These are phyloP conservation scores for Isichthys henryi DNA, from an alignment of 2,113 vertebrate species.

Conservation along the genomic window DNA sequence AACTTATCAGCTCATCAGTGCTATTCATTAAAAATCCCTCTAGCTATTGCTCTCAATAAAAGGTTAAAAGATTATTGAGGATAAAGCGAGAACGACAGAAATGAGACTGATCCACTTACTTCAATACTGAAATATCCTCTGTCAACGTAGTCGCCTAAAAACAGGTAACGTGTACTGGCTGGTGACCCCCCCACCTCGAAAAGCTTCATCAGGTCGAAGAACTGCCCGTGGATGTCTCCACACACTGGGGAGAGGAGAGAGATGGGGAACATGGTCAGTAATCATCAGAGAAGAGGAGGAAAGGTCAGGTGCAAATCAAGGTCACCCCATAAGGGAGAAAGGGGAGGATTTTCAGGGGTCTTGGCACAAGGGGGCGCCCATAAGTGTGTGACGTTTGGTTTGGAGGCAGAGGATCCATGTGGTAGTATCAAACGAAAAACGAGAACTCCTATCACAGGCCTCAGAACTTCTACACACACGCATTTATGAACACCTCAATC, in stretches of 20 bases:
- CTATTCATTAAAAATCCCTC: neutral
- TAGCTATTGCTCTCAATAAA: neutral
- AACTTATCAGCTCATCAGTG: neutral
- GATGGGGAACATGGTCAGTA: neutral
- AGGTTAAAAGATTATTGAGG: neutral
- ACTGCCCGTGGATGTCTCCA: slow-evolving; percentile 97
- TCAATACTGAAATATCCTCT: slow-evolving; percentile 99
- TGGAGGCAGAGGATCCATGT: neutral
- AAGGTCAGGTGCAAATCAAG: neutral
- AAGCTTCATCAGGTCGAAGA: slow-evolving; percentile 79
- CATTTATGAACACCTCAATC: neutral
- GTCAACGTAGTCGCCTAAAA: slow-evolving; percentile 97
- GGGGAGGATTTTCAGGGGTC: neutral
- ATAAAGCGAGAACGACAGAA: neutral
- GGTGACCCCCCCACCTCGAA: slow-evolving; percentile 98
- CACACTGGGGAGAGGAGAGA: slow-evolving; percentile 69
- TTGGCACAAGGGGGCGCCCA: neutral
- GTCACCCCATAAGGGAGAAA: neutral
- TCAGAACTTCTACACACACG: neutral
- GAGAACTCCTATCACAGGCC: neutral
- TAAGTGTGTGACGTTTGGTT: neutral
- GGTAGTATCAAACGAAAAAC: neutral
- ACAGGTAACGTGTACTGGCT: slow-evolving; percentile 96
- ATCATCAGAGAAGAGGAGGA: neutral
- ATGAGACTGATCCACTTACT: slow-evolving; percentile 63